Conservation (phyloP, 2,888 invertebrate species). For the Tetragonula carbonaria region DNA sequence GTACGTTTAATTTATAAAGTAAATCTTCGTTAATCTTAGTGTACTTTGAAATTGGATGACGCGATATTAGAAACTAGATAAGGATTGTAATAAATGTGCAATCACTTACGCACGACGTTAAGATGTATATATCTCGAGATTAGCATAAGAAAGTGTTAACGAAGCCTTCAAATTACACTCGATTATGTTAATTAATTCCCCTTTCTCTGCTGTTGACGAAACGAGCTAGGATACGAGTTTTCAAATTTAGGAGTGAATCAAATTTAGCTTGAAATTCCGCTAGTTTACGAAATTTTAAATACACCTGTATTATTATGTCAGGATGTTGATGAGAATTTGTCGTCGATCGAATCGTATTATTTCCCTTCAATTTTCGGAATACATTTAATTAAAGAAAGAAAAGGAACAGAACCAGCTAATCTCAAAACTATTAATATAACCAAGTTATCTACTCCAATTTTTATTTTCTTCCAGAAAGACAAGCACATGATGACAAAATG, state of each 20-base stretch:
- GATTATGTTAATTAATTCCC: slow-evolving; percentile 14
- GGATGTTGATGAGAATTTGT: slow-evolving; percentile 6
- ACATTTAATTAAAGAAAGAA: not conserved
- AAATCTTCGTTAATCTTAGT: not conserved
- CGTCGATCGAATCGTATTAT: not conserved
- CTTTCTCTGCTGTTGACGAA: not conserved
- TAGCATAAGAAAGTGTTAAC: slow-evolving; percentile 4
- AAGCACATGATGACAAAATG: too few species aligned
- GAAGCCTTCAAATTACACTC: slow-evolving; percentile 1
- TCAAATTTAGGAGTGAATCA: not conserved
- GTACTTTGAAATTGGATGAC: not conserved
- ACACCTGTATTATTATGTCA: slow-evolving; percentile 3
- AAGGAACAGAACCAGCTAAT: too few species aligned
- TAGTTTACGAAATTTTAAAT: slow-evolving; percentile 35
- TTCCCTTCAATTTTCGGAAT: not conserved
- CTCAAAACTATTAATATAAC: not conserved
- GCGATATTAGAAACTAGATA: not conserved
- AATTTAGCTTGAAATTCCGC: slow-evolving; percentile 41
- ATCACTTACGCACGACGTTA: not conserved
- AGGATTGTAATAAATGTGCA: not conserved
- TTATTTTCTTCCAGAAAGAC: too few species aligned
- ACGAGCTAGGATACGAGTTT: slow-evolving; percentile 9
- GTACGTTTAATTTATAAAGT: not conserved
- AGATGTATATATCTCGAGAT: not conserved
- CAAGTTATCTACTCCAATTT: not conserved